Base-by-base conservation (phyloP, 1,140 invertebrate species). In the Drosophila takahashii region DNA sequence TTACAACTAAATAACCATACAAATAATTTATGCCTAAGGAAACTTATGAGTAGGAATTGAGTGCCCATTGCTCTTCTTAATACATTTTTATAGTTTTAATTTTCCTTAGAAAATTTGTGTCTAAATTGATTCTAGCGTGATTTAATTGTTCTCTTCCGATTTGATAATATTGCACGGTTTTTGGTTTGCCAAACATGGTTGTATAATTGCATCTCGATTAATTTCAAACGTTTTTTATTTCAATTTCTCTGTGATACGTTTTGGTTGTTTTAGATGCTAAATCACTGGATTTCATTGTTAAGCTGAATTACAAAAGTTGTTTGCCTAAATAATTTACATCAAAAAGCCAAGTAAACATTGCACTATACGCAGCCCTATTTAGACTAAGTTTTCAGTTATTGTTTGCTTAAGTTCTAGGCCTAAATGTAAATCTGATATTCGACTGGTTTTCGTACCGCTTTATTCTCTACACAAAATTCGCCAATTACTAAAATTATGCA, bases 1-100 rank as follows among this genome's bases (percentile, higher is more conserved):
- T 85, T 86, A 85, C 83, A 85, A 85, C 78, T 87, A 85, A 86
- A 87, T 85, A 85, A 87, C 83, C 78, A 80, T 81, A 84, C 66
- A 69, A 74, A 80, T 71, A 73, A 73, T 56, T 77, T 86, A 77
- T 57, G 37, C 56, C 76, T 77, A 85, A 54, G 62, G 60, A 81
- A 85, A 86, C 74, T 78, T 81, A 85, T 51, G 48, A 34, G 59
- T 74, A 80, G 50, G 66, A 80, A 74, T 77, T 58, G 67, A 86
- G 60, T 86, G 81, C 61, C 47, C 61, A 77, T 81, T 86, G 72
- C 77, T 77, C 57, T 29, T 60, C 27, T 34, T 32, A 51, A 39
- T 56, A 32, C 50, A 73, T 42, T 60, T 77, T 59, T 56, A 44
- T 16, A 62, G n/a, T 56, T 60, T 74, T 69, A 39, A 59, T 64